phyloP scores from a whole-genome alignment of 2,797 vertebrate genomes.

The Pyrocephalus nanus region DNA sequence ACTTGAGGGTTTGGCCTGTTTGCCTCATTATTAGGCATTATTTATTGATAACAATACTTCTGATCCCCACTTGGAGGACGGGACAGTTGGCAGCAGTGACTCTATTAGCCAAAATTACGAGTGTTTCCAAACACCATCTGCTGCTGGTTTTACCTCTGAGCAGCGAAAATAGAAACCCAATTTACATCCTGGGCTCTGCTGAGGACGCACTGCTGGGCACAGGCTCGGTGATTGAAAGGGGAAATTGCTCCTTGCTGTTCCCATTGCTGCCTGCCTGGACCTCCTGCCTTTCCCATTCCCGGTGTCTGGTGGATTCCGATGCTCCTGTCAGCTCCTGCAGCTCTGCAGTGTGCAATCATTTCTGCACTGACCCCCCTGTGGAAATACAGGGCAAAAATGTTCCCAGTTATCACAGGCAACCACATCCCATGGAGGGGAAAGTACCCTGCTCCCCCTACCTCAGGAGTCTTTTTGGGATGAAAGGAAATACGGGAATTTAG shows the following conservation, averaged over 20 bases:
- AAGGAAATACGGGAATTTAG: background rate
- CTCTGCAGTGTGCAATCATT: background rate
- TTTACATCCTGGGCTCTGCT: slow-evolving; percentile 7
- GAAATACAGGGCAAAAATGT: background rate
- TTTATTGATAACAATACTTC: slow-evolving; percentile 42
- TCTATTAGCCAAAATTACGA: slow-evolving; percentile 55
- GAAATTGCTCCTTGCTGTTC: background rate
- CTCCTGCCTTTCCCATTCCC: background rate
- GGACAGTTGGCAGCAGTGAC: slow-evolving; percentile 48
- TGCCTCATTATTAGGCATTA: slow-evolving; percentile 35
- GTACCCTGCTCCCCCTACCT: background rate
- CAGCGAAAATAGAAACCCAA: slow-evolving; percentile 33
- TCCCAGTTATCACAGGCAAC: background rate
- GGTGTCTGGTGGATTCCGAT: background rate
- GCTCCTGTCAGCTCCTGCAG: background rate
- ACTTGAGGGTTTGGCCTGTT: background rate
- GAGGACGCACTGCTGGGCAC: background rate
- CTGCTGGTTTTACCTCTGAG: slow-evolving; percentile 56
- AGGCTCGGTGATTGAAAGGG: background rate
- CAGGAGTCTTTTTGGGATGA: background rate
- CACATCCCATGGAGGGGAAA: background rate
- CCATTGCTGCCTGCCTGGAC: background rate
- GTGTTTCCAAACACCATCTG: slow-evolving; percentile 68
- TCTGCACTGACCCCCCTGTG: background rate
- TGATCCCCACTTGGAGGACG: slow-evolving; percentile 37